phyloP scores from a whole-genome alignment of 2,113 vertebrate species.

The Sphaerodactylus townsendi region DNA sequence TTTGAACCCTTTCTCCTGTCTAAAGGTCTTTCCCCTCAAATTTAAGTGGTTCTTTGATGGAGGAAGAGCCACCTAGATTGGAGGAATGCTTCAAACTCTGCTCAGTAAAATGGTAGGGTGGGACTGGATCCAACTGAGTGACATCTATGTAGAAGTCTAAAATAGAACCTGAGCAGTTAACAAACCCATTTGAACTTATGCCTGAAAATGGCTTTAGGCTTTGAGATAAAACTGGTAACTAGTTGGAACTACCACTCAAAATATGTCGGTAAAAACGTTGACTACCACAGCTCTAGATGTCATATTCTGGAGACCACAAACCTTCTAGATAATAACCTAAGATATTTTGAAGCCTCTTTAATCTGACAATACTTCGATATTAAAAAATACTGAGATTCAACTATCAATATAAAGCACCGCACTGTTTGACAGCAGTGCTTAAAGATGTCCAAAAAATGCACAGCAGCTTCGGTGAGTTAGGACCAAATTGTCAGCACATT shows the following conservation, averaged over 20 bases:
- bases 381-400: slow-evolving; percentile 50
- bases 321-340: slow-evolving; percentile 32
- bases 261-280: slow-evolving; percentile 58
- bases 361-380: slow-evolving; percentile 52
- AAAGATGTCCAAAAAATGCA: slow-evolving; percentile 18
- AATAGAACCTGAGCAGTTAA: neutral
- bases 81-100: no score
- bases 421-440: slow-evolving; percentile 56
- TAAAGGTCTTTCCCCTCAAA: no score
- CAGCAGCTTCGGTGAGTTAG: neutral
- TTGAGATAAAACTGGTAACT: slow-evolving; percentile 51
- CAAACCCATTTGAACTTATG: slow-evolving; percentile 55
- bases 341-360: slow-evolving; percentile 36
- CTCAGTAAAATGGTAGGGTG: no score
- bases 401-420: slow-evolving; percentile 50
- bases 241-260: slow-evolving; percentile 60
- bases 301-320: slow-evolving; percentile 35
- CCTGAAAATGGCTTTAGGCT: slow-evolving; percentile 56
- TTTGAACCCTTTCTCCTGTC: no score
- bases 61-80: no score
- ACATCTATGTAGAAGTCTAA: slow-evolving; percentile 57
- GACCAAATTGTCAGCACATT: slow-evolving; percentile 15
- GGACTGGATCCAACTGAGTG: slow-evolving; percentile 23
- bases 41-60: no score
- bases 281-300: slow-evolving; percentile 30